Evolutionary conservation across 2,888 invertebrate species (phyloP).

Genomic region (Troglohyphantes excavatus): DNA sequence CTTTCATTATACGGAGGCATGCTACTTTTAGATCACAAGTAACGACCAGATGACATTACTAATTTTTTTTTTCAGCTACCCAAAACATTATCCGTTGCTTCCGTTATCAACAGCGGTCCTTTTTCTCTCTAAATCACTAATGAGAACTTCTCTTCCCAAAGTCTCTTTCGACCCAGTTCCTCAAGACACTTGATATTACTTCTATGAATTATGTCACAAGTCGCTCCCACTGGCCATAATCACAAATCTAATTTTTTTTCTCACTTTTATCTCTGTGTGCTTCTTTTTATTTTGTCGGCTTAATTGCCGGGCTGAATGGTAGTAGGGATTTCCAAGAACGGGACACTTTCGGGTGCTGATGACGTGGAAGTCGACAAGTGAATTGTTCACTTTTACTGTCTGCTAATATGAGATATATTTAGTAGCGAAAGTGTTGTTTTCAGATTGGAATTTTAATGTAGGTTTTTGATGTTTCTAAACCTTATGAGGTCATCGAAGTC

Average conservation of each 20-base stretch:
- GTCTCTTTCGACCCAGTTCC: conserved; percentile 21
- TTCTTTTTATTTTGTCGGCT: background rate
- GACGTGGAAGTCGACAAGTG: too few species aligned
- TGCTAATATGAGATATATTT: too few species aligned
- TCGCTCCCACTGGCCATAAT: conserved; percentile 5
- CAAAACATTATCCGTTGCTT: conserved; percentile 1
- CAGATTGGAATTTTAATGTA: too few species aligned
- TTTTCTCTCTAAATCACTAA: background rate
- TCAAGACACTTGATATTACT: conserved; percentile 39
- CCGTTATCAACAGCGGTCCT: conserved; percentile 14
- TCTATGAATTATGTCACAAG: conserved; percentile 47
- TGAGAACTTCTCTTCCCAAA: conserved; percentile 1
- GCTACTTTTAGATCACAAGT: too few species aligned
- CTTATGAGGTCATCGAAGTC: too few species aligned
- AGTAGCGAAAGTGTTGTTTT: too few species aligned
- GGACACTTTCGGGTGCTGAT: too few species aligned
- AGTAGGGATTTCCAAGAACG: background rate
- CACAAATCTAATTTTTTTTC: conserved; percentile 19
- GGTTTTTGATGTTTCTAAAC: too few species aligned
- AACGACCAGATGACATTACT: too few species aligned
- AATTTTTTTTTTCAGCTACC: background rate
- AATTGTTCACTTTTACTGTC: too few species aligned
- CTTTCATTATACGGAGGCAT: too few species aligned
- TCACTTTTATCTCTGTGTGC: background rate
- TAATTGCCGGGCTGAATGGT: conserved; percentile 7